Conservation (phyloP, 2,888 invertebrate genomes). For the Metacarcinus magister region DNA sequence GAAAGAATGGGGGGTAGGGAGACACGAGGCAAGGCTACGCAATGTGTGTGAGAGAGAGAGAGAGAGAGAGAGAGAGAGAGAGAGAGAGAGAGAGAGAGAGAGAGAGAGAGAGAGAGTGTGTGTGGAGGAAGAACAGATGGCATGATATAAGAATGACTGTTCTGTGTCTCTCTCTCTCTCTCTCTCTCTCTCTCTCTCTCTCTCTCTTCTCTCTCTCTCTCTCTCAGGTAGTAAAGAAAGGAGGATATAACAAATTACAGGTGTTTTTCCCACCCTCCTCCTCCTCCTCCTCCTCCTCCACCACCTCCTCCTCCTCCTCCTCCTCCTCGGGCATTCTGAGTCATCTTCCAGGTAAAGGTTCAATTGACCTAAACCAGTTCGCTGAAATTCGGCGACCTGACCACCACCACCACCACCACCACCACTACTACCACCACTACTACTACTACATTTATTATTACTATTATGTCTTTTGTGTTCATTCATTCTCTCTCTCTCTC, state of each 20-base stretch:
- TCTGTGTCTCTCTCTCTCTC: too few species aligned
- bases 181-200: too few species aligned
- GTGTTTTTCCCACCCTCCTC: not conserved
- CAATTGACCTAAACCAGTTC: not conserved
- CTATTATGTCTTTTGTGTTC: not conserved
- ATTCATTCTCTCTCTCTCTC: too few species aligned
- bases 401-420: slow-evolving; percentile 10
- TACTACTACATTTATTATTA: not conserved
- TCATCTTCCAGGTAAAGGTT: not conserved
- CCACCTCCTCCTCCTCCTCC: not conserved
- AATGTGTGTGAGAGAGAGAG: too few species aligned
- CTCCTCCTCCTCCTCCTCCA: not conserved
- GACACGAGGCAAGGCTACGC: not conserved
- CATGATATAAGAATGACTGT: too few species aligned
- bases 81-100: too few species aligned
- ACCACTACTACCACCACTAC: not conserved
- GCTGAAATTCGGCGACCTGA: not conserved
- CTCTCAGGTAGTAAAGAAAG: not conserved
- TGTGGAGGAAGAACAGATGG: too few species aligned
- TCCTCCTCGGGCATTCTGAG: slow-evolving; percentile 1
- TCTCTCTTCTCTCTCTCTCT: too few species aligned
- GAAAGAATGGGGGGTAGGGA: not conserved
- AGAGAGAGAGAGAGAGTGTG: not conserved
- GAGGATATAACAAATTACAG: not conserved
- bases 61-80: too few species aligned